A percentile compares a stretch with the other conserved stretches of the same genome.
Conservation (phyloP, 2,797 vertebrate genomes). For the Cichlasoma orientale region DNA sequence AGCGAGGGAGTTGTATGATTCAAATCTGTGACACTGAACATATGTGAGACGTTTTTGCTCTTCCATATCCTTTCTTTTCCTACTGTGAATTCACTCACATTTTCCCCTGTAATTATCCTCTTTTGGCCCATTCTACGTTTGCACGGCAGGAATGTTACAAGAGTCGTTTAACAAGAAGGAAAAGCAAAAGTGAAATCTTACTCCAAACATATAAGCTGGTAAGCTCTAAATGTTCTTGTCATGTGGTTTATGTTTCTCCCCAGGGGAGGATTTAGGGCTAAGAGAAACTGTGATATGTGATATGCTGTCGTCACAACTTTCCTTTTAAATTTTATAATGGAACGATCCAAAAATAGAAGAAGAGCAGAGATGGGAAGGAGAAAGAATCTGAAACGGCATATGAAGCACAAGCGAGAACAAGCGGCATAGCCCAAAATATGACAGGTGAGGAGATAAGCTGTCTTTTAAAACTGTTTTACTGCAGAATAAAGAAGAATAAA, state of each 20-base stretch:
- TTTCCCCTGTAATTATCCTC: background rate
- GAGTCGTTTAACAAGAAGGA: constrained; percentile 24
- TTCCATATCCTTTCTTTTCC: background rate
- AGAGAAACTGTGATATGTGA: constrained; percentile 10
- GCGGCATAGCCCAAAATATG: background rate
- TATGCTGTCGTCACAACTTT: background rate
- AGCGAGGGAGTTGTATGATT: constrained; percentile 44
- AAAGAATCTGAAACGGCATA: background rate
- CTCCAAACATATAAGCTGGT: background rate
- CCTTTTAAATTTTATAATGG: background rate
- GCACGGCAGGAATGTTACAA: constrained; percentile 28
- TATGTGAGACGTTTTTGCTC: background rate
- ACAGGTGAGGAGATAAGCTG: background rate
- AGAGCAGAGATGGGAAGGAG: background rate
- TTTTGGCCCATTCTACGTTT: constrained; percentile 12
- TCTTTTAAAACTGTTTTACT: background rate
- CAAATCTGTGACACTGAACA: constrained; percentile 49
- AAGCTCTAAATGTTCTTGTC: constrained; percentile 24
- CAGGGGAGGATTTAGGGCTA: background rate
- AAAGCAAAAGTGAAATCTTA: constrained; percentile 8
- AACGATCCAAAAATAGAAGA: background rate
- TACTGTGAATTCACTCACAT: background rate
- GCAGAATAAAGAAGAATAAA: background rate
- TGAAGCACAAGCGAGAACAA: background rate
- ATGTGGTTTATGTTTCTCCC: constrained; percentile 5